A percentile compares a stretch with the other conserved stretches of the same genome.
These are phyloP conservation scores for Crocodylus rhombifer DNA, from an alignment of 2,797 vertebrate genomes.

Conservation along the genomic window DNA sequence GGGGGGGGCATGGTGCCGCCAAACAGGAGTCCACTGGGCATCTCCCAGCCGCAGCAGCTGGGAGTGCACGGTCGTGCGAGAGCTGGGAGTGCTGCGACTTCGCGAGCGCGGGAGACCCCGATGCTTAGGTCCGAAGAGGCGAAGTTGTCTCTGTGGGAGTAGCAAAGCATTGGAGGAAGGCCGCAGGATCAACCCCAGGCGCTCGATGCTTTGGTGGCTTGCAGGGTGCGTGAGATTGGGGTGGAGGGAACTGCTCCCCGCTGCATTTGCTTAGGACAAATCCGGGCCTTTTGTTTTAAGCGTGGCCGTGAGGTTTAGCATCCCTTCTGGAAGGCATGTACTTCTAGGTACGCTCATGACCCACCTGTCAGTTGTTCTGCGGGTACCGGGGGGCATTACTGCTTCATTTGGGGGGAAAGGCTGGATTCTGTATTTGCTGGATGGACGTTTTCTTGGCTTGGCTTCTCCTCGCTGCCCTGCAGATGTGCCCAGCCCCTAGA, in stretches of 20 bases:
- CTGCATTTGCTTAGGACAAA: background rate
- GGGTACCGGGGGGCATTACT: background rate
- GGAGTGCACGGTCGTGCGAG: too few species aligned
- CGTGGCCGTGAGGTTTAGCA: background rate
- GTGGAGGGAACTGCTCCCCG: background rate
- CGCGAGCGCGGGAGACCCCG: conserved; percentile 52
- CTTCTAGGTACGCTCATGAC: fast-evolving
- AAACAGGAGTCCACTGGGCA: background rate
- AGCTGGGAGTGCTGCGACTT: background rate
- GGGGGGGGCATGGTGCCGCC: background rate
- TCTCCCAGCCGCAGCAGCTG: too few species aligned
- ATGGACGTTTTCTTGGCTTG: background rate
- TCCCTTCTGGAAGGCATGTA: fast-evolving
- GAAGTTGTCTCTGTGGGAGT: conserved; percentile 30
- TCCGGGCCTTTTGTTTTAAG: fast-evolving
- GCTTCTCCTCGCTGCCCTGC: background rate
- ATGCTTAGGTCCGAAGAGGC: conserved; percentile 34
- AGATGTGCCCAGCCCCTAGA: background rate
- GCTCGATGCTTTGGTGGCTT: conserved; percentile 34
- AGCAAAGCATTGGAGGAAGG: conserved; percentile 55
- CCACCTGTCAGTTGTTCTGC: fast-evolving
- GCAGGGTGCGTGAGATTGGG: background rate
- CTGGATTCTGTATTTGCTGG: background rate
- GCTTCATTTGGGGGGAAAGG: background rate
- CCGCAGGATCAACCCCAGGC: background rate